These are phyloP conservation scores for Helicolenus hilgendorfi DNA, from an alignment of 2,797 vertebrate genomes.

Conservation along the genomic window DNA sequence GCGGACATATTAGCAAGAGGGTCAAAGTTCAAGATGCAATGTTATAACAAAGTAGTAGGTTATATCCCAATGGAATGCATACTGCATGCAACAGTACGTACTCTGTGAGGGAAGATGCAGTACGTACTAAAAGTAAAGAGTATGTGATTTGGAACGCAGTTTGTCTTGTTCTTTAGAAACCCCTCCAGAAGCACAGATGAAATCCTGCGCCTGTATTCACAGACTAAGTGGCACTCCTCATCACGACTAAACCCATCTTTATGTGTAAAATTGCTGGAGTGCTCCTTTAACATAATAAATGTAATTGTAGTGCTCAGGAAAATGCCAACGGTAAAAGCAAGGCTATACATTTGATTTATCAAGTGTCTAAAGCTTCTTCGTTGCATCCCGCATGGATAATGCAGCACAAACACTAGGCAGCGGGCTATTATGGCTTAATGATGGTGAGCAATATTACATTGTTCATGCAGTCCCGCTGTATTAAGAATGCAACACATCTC, in stretches of 20 bases:
- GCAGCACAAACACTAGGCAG: neutral
- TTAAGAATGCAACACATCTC: neutral
- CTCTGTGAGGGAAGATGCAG: rapidly evolving
- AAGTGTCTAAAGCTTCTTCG: neutral
- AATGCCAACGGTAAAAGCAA: neutral
- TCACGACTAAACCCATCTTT: neutral
- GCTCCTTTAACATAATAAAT: neutral
- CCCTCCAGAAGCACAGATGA: neutral
- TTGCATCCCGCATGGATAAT: neutral
- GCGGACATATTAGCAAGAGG: neutral
- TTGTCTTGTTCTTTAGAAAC: neutral
- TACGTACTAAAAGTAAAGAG: neutral
- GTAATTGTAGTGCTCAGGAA: neutral
- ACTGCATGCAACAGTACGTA: neutral
- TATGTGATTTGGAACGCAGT: neutral
- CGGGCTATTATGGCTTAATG: neutral
- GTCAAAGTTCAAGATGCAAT: neutral
- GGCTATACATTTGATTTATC: neutral
- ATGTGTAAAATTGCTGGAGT: neutral
- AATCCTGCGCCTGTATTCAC: neutral
- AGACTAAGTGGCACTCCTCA: neutral
- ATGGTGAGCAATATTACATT: neutral
- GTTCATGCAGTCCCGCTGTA: slow-evolving; percentile 1
- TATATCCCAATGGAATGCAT: neutral
- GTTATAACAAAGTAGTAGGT: neutral